Base-by-base conservation (phyloP, 2,888 invertebrate species). In the Tryphoninae sp. region DNA sequence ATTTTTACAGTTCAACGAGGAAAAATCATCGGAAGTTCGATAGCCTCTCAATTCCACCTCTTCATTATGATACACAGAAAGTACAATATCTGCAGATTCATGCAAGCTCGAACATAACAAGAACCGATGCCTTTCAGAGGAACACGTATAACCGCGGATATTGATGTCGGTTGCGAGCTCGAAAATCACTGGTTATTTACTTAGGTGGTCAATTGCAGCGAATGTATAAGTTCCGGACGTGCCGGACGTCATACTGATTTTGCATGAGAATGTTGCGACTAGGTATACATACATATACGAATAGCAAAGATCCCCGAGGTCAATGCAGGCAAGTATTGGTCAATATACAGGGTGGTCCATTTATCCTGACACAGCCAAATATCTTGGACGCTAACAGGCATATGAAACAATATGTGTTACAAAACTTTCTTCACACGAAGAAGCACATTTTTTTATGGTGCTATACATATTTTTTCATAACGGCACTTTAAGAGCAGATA, bases 221-320 rank as follows among this genome's bases (percentile, higher is more conserved):
- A 73, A 73, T 51, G 64, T 62, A 68, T 77, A 73, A 59, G 62
- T 77, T 59, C 49, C 19, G 65, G 65, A 78, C 71, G 45, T 61
- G 74, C 69, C 71, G 65, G 55, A 68, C 73, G 77, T 78, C 77
- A 68, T 62, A 55, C 62, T 75, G 73, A 74, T 81, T 81, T 58
- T 42, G 64, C 74, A 78, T 67, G 78, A 81, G 65, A 81, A 78
- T 58, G 71, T 74, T 16, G 26, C 51, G n/a, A n/a, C 40, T 74
- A 53, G 51, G 42, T 59, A 13, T 53, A 42, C 45, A 53, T 68
- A 2, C 9, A 42, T 23, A 23, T 62, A 53, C 23, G 23, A 19
- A 16, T 11, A 53, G 9, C 1, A 8, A 62, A 2, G 26, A 33
- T 4, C 33, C 33, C 33, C 33, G 33, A 7, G 4, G 33, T 33